A percentile compares a stretch with the other conserved stretches of the same genome.
These are phyloP conservation scores for Bettongia penicillata DNA, from an alignment of 2,113 vertebrate genomes.

Conservation along the genomic window DNA sequence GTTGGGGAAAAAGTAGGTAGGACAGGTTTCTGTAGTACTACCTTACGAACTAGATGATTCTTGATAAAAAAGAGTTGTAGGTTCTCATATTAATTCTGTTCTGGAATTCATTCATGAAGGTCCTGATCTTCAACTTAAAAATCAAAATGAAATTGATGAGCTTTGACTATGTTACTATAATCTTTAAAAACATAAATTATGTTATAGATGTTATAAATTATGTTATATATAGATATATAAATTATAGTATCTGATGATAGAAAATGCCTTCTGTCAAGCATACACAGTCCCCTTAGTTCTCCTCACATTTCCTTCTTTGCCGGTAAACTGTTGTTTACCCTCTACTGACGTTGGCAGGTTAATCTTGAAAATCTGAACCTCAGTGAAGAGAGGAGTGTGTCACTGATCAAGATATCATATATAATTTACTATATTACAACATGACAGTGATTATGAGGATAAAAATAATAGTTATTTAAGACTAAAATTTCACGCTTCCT, in stretches of 20 bases:
- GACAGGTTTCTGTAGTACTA: background rate
- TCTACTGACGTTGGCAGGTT: background rate
- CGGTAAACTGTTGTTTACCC: background rate
- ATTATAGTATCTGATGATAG: background rate
- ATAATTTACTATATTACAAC: slow-evolving; percentile 28
- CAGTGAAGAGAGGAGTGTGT: background rate
- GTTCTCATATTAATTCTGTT: background rate
- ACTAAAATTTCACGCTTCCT: slow-evolving; percentile 26
- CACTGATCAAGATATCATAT: background rate
- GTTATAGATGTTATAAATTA: too few relatives aligned
- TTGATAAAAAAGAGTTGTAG: background rate
- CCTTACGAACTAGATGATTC: background rate
- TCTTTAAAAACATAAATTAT: background rate
- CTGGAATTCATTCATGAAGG: background rate
- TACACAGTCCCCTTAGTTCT: background rate
- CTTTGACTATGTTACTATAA: background rate
- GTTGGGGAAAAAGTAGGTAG: background rate
- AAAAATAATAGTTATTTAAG: slow-evolving; percentile 28
- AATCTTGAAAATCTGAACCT: slow-evolving; percentile 21
- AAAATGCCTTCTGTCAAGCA: background rate
- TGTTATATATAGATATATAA: too few relatives aligned
- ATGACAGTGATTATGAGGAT: background rate
- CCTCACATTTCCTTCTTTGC: background rate
- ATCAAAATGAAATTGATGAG: background rate
- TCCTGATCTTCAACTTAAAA: background rate